Percentiles rank a stretch among this genome's conserved stretches.
Conservation (phyloP, 1,140 invertebrate genomes). For the Ephestia elutella region DNA sequence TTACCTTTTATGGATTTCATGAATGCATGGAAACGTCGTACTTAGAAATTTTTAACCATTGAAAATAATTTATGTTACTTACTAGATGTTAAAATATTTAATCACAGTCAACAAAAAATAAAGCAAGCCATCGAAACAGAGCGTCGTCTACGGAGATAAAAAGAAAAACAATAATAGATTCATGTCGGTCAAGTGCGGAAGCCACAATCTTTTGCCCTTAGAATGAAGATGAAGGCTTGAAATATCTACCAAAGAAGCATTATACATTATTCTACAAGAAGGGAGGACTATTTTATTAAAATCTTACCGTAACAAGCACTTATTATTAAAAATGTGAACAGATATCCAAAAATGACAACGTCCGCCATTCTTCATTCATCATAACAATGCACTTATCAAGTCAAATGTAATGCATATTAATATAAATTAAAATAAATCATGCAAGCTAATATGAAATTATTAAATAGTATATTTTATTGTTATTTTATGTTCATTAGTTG, state of each 20-base stretch:
- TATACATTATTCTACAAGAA: not conserved
- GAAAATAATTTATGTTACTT: not conserved
- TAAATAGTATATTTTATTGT: not conserved
- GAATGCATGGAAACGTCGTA: no score
- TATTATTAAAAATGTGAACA: conserved; percentile 71
- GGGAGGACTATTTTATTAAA: not conserved
- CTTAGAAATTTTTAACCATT: no score
- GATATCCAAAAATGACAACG: conserved; percentile 67
- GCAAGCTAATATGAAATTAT: not conserved
- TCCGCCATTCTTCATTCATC: conserved; percentile 73
- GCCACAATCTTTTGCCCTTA: not conserved
- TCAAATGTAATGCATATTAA: conserved; percentile 21
- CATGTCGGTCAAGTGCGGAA: conserved; percentile 7
- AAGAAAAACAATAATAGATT: not conserved
- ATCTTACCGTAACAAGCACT: conserved; percentile 60
- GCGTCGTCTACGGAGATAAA: not conserved
- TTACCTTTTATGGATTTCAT: not conserved
- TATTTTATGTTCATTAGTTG: no score
- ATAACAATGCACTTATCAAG: conserved; percentile 58
- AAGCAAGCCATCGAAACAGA: not conserved
- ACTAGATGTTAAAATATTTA: no score
- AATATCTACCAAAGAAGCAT: not conserved
- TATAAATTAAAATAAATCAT: conserved; percentile 13
- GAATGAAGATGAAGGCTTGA: not conserved
- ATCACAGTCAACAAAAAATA: no score